These are phyloP conservation scores for Pammene aurita DNA, from an alignment of 2,888 invertebrate species.

Conservation along the genomic window DNA sequence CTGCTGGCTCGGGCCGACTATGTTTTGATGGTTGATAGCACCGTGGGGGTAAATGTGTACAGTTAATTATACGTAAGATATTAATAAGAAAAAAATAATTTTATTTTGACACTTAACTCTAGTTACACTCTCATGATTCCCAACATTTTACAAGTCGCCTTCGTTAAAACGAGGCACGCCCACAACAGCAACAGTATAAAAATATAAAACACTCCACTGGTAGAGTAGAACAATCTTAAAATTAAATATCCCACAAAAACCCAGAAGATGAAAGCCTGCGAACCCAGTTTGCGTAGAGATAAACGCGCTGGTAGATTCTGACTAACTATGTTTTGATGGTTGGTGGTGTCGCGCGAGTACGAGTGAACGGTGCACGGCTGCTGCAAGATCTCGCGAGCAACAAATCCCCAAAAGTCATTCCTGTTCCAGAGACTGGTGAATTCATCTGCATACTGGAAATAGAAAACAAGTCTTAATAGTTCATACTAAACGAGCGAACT, in stretches of 20 bases:
- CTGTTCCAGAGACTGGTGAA: slow-evolving; percentile 86
- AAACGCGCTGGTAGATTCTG: slow-evolving; percentile 86
- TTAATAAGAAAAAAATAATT: slow-evolving; percentile 17
- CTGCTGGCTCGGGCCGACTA: too few species aligned
- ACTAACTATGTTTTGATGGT: slow-evolving; percentile 81
- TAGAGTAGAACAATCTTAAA: slow-evolving; percentile 77
- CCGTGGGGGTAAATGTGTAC: too few species aligned
- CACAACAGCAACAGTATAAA: slow-evolving; percentile 74
- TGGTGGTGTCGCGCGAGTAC: slow-evolving; percentile 84
- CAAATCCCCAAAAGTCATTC: slow-evolving; percentile 84
- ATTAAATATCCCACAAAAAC: slow-evolving; percentile 78
- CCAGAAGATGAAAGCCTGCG: slow-evolving; percentile 83
- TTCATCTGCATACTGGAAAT: slow-evolving; percentile 86
- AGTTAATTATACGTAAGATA: too few species aligned
- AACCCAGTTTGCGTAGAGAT: slow-evolving; percentile 86
- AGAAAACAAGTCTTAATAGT: slow-evolving; percentile 41
- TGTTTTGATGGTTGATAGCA: too few species aligned
- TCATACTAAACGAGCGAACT: too few species aligned
- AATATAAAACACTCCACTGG: slow-evolving; percentile 76
- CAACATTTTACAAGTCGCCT: slow-evolving; percentile 71
- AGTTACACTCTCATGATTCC: slow-evolving; percentile 54
- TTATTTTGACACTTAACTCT: slow-evolving; percentile 25
- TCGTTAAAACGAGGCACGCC: slow-evolving; percentile 75
- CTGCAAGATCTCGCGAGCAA: slow-evolving; percentile 85
- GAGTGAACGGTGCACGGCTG: slow-evolving; percentile 85